phyloP scores from a whole-genome alignment of 2,888 invertebrate species.

The Eristalinus aeneus region DNA sequence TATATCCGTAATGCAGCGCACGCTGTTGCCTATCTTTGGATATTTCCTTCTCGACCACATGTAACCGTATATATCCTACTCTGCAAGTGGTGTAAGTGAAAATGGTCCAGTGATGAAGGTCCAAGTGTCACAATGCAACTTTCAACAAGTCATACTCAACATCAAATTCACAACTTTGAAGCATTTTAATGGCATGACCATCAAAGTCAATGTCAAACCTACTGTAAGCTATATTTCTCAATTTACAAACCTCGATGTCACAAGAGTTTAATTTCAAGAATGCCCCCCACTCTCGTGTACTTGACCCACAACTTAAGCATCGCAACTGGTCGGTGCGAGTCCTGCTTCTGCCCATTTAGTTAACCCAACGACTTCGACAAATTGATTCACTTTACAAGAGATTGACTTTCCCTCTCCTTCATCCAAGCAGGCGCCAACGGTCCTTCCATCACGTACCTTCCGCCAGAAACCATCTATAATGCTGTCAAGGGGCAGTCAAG shows the following conservation, averaged over 20 bases:
- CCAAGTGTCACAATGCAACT: too few species aligned
- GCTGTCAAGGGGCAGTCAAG: constrained; percentile 50
- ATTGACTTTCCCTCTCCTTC: not conserved
- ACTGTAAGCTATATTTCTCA: too few species aligned
- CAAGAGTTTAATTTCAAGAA: not conserved
- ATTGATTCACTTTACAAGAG: constrained; percentile 37
- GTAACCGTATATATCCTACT: too few species aligned
- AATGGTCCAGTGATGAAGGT: too few species aligned
- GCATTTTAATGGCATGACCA: too few species aligned
- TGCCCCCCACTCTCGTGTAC: not conserved
- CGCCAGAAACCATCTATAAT: constrained; percentile 55
- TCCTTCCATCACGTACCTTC: constrained; percentile 7
- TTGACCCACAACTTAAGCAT: not conserved
- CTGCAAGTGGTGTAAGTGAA: too few species aligned
- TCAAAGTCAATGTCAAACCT: too few species aligned
- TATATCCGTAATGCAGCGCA: too few species aligned
- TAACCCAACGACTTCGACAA: constrained; percentile 24
- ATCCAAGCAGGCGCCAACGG: constrained; percentile 11
- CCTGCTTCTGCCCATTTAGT: not conserved
- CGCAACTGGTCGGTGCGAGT: constrained; percentile 3
- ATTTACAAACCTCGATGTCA: not conserved
- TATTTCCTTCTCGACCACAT: too few species aligned
- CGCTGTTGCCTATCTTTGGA: too few species aligned
- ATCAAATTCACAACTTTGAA: too few species aligned
- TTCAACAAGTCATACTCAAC: too few species aligned